phyloP scores from a whole-genome alignment of 2,113 vertebrate species.

The Sisor rabdophorus region DNA sequence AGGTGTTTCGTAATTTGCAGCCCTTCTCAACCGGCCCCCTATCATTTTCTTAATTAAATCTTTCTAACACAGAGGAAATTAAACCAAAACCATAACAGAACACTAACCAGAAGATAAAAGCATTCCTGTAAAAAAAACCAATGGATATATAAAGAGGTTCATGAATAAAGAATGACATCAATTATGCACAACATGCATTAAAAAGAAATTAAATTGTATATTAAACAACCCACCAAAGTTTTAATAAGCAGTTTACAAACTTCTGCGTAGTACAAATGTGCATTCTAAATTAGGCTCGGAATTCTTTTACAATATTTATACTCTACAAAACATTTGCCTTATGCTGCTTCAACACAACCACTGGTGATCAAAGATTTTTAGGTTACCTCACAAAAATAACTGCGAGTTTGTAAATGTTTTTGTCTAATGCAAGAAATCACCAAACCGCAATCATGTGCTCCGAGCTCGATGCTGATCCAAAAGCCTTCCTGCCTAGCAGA shows the following conservation, averaged over 20 bases:
- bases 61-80: not conserved
- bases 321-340: not conserved
- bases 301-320: not conserved
- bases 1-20: not conserved
- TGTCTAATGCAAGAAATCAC: slow-evolving; percentile 23
- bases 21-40: not conserved
- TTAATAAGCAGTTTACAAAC: not conserved
- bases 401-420: slow-evolving; percentile 25
- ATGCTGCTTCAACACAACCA: slow-evolving; percentile 1
- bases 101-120: not conserved
- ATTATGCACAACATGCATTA: not conserved
- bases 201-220: not conserved
- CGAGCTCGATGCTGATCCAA: slow-evolving; percentile 11
- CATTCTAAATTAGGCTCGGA: not conserved
- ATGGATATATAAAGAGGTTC: not conserved
- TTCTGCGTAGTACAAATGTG: not conserved
- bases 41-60: not conserved
- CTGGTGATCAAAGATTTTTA: slow-evolving; percentile 14
- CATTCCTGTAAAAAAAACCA: not conserved
- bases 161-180: not conserved
- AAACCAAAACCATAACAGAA: not conserved
- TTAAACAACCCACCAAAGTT: not conserved
- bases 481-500: slow-evolving; percentile 3
- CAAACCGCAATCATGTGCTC: slow-evolving; percentile 29
- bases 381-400: slow-evolving; percentile 34